A percentile compares a stretch with the other conserved stretches of the same genome.
Evolutionary conservation across 2,888 invertebrate species (phyloP).

Genomic region (Capitulum mitella): DNA sequence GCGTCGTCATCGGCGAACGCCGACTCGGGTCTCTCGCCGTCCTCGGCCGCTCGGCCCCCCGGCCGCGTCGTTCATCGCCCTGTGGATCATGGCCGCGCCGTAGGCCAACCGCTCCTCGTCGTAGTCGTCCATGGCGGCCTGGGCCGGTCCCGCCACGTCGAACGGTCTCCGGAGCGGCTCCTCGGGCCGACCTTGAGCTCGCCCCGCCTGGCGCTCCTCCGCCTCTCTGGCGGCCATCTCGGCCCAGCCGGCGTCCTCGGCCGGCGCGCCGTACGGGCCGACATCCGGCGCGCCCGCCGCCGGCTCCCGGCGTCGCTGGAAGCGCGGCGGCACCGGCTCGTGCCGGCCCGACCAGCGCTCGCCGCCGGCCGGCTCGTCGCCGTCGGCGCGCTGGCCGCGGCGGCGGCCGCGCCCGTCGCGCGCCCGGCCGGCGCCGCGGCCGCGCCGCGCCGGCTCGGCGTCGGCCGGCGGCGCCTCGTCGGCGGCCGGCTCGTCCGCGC

Average conservation of each 20-base stretch:
- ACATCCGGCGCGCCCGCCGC: background rate
- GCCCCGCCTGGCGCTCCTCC: background rate
- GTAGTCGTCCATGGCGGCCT: background rate
- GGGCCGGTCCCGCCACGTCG: background rate
- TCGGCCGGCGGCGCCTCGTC: background rate
- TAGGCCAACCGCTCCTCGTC: background rate
- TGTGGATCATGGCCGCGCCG: background rate
- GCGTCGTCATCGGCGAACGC: background rate
- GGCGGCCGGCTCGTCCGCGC: background rate
- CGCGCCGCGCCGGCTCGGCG: slow-evolving; percentile 9
- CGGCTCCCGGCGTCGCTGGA: slow-evolving; percentile 8
- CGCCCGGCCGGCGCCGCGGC: background rate
- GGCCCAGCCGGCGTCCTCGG: background rate
- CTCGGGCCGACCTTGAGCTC: background rate
- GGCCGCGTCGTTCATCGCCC: background rate
- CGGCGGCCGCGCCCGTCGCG: background rate
- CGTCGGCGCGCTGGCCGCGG: background rate
- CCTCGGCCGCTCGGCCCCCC: too few species aligned
- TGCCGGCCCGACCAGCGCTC: background rate
- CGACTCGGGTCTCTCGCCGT: too few species aligned
- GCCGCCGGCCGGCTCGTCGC: background rate
- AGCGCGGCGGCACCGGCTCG: slow-evolving; percentile 19
- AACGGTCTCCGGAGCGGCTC: background rate
- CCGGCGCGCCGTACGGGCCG: background rate
- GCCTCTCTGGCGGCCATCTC: too few species aligned